Conservation (phyloP, 1,140 invertebrate genomes). For the Heliconius nattereri region DNA sequence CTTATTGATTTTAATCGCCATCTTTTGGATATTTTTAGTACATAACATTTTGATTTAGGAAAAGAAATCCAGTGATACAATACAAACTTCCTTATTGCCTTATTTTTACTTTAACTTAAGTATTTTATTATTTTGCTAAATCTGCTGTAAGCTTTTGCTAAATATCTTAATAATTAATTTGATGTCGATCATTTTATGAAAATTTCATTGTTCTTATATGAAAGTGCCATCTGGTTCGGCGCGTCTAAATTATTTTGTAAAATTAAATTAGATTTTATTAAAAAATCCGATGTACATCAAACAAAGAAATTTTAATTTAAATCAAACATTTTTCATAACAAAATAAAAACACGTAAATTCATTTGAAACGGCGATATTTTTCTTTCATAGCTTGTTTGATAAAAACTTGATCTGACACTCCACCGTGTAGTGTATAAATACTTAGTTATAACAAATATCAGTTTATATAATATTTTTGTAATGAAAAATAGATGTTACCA, state of each 20-base stretch:
- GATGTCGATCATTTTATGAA: background rate
- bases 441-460: constrained; percentile 2
- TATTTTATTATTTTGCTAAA: background rate
- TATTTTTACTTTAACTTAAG: background rate
- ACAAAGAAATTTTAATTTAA: too few relatives aligned
- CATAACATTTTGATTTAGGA: background rate
- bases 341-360: too few relatives aligned
- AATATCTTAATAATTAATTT: background rate
- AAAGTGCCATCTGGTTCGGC: background rate
- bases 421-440: constrained; percentile 10
- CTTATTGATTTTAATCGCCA: constrained; percentile 8
- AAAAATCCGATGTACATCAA: too few relatives aligned
- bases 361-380: background rate
- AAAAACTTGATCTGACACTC: background rate
- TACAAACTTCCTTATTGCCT: background rate
- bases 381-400: background rate
- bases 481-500: background rate
- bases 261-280: too few relatives aligned
- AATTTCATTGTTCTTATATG: background rate
- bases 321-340: too few relatives aligned
- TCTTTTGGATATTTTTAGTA: constrained; percentile 1
- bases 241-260: too few relatives aligned
- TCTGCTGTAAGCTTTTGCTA: background rate
- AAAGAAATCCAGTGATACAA: constrained; percentile 6
- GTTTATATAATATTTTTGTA: background rate